phyloP scores from a whole-genome alignment of 2,888 invertebrate genomes.

The Colostygia pectinataria region DNA sequence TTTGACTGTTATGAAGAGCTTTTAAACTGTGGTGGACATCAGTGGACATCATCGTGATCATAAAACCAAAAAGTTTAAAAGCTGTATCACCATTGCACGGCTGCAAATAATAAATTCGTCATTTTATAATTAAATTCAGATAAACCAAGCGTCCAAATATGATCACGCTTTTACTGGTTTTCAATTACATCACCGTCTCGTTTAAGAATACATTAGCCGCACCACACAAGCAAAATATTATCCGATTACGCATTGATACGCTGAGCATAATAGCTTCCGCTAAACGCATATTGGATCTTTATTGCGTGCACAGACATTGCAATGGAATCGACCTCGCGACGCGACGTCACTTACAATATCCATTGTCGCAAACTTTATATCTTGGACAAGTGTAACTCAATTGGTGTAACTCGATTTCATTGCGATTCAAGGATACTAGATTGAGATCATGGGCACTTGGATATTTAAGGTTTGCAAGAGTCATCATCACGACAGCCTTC shows the following conservation, averaged over 20 bases:
- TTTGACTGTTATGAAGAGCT: no score
- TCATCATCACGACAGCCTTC: background rate
- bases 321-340: constrained; percentile 43
- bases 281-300: constrained; percentile 46
- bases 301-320: constrained; percentile 37
- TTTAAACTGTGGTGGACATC: no score
- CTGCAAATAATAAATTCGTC: background rate
- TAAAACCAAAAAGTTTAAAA: no score
- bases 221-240: background rate
- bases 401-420: constrained; percentile 38
- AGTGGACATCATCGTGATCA: no score
- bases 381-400: constrained; percentile 36
- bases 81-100: no score
- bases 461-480: background rate
- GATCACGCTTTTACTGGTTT: background rate
- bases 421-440: constrained; percentile 30
- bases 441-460: constrained; percentile 16
- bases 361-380: constrained; percentile 32
- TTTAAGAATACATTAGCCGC: constrained; percentile 20
- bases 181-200: constrained; percentile 9
- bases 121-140: no score
- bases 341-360: constrained; percentile 29
- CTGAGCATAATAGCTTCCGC: constrained; percentile 33
- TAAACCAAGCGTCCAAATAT: background rate
- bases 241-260: constrained; percentile 12